A percentile compares a stretch with the other conserved stretches of the same genome.
These are phyloP conservation scores for Paraescarpia echinospica DNA, from an alignment of 1,140 invertebrate genomes.

Conservation along the genomic window DNA sequence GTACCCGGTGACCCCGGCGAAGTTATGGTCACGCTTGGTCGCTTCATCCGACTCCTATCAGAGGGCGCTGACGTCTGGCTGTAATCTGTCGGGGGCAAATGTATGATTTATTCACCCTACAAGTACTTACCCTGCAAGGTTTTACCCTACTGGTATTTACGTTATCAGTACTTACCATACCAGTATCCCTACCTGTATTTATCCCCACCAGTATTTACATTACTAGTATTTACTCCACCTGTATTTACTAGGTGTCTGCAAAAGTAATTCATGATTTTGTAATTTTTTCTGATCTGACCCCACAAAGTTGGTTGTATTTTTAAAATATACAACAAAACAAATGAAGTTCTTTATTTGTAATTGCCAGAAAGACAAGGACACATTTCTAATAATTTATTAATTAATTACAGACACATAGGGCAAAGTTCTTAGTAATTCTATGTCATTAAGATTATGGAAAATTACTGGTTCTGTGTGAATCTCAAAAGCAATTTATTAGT, in stretches of 20 bases:
- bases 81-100: slow-evolving; percentile 7
- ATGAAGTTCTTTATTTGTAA: neutral
- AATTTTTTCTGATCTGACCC: neutral
- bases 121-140: neutral
- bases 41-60: slow-evolving; percentile 27
- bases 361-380: neutral
- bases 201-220: neutral
- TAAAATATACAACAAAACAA: neutral
- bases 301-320: too few relatives aligned
- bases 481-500: neutral
- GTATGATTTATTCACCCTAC: neutral
- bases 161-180: too few relatives aligned
- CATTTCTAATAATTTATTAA: neutral
- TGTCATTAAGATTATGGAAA: neutral
- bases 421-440: neutral
- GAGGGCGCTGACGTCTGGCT: neutral
- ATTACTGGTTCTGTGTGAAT: neutral
- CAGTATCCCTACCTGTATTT: neutral
- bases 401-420: neutral
- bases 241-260: neutral
- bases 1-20: slow-evolving; percentile 44
- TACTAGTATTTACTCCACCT: neutral
- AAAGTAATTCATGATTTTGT: neutral
- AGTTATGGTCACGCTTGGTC: slow-evolving; percentile 48
- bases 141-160: neutral